phyloP scores from a whole-genome alignment of 2,888 invertebrate species.

The Tryphoninae sp. region DNA sequence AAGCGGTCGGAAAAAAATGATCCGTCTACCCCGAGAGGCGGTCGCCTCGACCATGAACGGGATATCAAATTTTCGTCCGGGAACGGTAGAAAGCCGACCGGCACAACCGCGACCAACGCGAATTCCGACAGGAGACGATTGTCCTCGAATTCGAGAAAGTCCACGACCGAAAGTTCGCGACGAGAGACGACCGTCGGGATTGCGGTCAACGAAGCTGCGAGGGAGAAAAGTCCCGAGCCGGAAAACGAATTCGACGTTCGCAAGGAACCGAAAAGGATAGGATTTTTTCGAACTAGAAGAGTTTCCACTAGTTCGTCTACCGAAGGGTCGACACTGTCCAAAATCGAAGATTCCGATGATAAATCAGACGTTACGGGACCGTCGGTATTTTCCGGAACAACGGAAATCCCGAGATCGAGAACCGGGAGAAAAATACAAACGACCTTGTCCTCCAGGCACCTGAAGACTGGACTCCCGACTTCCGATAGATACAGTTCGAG shows the following conservation, averaged over 20 bases:
- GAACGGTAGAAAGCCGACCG: constrained; percentile 32
- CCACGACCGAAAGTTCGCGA: constrained; percentile 12
- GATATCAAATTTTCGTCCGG: constrained; percentile 42
- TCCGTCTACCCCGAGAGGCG: constrained; percentile 47
- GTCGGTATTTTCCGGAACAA: constrained; percentile 61
- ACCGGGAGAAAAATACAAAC: constrained; percentile 75
- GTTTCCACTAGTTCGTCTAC: constrained; percentile 10
- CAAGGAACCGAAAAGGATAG: constrained; percentile 43
- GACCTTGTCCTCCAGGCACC: constrained; percentile 65
- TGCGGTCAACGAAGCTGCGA: not conserved
- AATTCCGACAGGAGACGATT: constrained; percentile 44
- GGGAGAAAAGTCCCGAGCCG: not conserved
- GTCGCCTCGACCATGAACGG: constrained; percentile 51
- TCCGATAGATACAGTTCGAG: constrained; percentile 58
- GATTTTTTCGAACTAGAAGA: constrained; percentile 51
- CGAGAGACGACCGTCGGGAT: not conserved
- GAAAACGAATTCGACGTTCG: constrained; percentile 20
- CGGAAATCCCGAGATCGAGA: constrained; percentile 69
- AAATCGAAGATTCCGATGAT: constrained; percentile 23
- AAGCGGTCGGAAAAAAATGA: constrained; percentile 55
- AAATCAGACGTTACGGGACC: constrained; percentile 63
- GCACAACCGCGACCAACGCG: constrained; percentile 1
- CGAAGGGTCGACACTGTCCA: constrained; percentile 1
- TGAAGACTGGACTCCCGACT: constrained; percentile 64
- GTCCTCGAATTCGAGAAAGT: constrained; percentile 27